Evolutionary conservation across 2,888 invertebrate species (phyloP).

Genomic region (Acleris holmiana): DNA sequence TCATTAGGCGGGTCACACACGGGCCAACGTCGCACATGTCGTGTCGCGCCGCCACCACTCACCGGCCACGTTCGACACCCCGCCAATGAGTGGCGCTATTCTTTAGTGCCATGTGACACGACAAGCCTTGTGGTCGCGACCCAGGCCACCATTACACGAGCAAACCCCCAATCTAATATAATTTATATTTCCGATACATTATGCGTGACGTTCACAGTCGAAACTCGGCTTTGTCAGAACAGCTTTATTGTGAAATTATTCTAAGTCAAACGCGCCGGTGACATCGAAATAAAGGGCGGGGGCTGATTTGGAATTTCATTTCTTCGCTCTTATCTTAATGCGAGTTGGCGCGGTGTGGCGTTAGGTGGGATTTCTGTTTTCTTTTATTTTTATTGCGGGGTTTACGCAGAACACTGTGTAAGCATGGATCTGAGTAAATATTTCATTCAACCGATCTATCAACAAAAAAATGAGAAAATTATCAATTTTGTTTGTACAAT

Average conservation of each 20-base stretch:
- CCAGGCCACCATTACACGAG: constrained; percentile 51
- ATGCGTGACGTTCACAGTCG: constrained; percentile 61
- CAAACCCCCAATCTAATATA: constrained; percentile 68
- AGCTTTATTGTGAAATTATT: constrained; percentile 62
- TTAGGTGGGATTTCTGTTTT: constrained; percentile 48
- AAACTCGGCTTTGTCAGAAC: constrained; percentile 56
- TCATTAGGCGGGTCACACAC: constrained; percentile 39
- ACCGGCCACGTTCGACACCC: constrained; percentile 59
- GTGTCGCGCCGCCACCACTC: constrained; percentile 61
- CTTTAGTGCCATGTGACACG: constrained; percentile 71
- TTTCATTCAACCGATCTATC: neutral
- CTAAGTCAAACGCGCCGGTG: constrained; percentile 52
- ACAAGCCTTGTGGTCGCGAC: constrained; percentile 50
- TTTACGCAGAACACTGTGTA: constrained; percentile 36
- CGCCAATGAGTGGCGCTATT: constrained; percentile 67
- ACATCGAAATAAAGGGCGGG: constrained; percentile 58
- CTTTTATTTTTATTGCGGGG: constrained; percentile 49
- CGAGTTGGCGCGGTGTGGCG: constrained; percentile 52
- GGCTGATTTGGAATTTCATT: constrained; percentile 63
- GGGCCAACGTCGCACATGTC: constrained; percentile 48
- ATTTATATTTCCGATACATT: constrained; percentile 74
- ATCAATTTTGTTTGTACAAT: too few relatives aligned
- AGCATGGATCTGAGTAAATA: constrained; percentile 20
- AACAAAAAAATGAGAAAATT: neutral
- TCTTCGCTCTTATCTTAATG: constrained; percentile 63